phyloP scores from a whole-genome alignment of 2,113 vertebrate species.

The Anarrhichthys ocellatus region DNA sequence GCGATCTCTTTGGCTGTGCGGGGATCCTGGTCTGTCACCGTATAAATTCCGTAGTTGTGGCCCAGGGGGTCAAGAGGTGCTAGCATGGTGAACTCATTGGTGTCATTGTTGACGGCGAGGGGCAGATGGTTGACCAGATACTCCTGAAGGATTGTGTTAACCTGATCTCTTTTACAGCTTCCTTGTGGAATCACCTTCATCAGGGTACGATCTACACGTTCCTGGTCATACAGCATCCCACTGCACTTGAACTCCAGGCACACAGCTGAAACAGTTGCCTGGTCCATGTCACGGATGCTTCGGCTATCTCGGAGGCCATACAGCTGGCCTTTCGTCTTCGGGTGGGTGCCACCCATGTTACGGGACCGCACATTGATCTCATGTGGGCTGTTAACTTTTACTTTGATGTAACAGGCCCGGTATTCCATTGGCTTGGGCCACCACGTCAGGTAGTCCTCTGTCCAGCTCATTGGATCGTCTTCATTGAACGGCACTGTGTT shows the following conservation, averaged over 20 bases:
- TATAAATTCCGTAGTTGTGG: slow-evolving; percentile 98
- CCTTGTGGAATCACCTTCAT: slow-evolving; percentile 95
- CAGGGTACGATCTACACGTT: slow-evolving; percentile 93
- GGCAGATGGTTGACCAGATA: slow-evolving; percentile 97
- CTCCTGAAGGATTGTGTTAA: slow-evolving; percentile 94
- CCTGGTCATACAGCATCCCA: slow-evolving; percentile 96
- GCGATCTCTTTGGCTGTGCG: slow-evolving; percentile 95
- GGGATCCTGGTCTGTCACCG: slow-evolving; percentile 96
- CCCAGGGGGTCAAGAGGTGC: slow-evolving; percentile 95
- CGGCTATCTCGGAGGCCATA: slow-evolving; percentile 94
- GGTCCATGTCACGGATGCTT: slow-evolving; percentile 89
- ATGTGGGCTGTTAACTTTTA: slow-evolving; percentile 89
- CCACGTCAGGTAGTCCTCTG: slow-evolving; percentile 95
- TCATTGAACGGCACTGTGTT: slow-evolving; percentile 97
- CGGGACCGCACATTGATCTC: slow-evolving; percentile 95
- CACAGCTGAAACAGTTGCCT: slow-evolving; percentile 86
- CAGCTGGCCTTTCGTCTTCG: slow-evolving; percentile 91
- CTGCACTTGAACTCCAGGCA: slow-evolving; percentile 99
- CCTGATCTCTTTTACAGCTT: slow-evolving; percentile 88
- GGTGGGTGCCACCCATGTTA: slow-evolving; percentile 97
- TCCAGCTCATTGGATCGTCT: slow-evolving; percentile 98
- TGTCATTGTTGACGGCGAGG: slow-evolving; percentile 94
- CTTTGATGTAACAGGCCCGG: slow-evolving; percentile 96
- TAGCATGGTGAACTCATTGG: slow-evolving; percentile 96
- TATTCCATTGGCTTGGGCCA: slow-evolving; percentile 99